Base-by-base conservation (phyloP, 92 coral and sea anemone genomes). In the Palythoa heliodiscus region DNA sequence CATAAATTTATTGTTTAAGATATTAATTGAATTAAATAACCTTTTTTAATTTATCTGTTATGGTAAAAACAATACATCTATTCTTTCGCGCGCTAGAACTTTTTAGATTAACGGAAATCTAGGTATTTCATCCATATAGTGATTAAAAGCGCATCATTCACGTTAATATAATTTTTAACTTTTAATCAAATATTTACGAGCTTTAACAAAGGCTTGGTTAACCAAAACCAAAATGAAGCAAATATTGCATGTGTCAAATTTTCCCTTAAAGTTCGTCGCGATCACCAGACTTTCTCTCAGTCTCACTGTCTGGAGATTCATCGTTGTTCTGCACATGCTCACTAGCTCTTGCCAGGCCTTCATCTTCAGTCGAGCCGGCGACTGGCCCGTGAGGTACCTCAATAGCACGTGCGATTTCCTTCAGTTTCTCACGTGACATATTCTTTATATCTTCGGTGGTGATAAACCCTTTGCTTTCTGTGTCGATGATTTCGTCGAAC, bases 371-470 rank as follows among this genome's bases (percentile, higher is more conserved):
- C 13, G 87, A 85, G 61, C 89, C 94, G 24, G 90, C 90, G 15
- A 90, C 89, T 5, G 98, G 98, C 2, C 99, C 99, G 60, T 96
- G 99, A 13, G 99, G 97, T 0, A 89, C 84, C 61, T 96, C 99
- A 16, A 88, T 61, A n/a, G 84, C 77, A 22, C 95, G 90, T 35
- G 91, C 91, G 4, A 96, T 76, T 1, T 73, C 69, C 83, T 96
- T 96, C 29, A 96, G 67, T 52, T 88, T 76, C 14, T 95, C 95
- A 54, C 86, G 90, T 43, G 99, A 87, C 43, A 96, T 60, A 61
- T 92, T 85, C 88, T 39, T 85, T 43, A 96, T 82, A 64, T 91
- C 89, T 17, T 95, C 93, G 35, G 17, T 81, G 4, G 96, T 92
- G 4, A 93, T 22, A 40, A 22, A 86, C 15, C 93, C 97, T 70